A percentile compares a stretch with the other conserved stretches of the same genome.
These are phyloP conservation scores for Coregonus ussuriensis DNA, from an alignment of 2,797 vertebrate genomes.

Conservation along the genomic window DNA sequence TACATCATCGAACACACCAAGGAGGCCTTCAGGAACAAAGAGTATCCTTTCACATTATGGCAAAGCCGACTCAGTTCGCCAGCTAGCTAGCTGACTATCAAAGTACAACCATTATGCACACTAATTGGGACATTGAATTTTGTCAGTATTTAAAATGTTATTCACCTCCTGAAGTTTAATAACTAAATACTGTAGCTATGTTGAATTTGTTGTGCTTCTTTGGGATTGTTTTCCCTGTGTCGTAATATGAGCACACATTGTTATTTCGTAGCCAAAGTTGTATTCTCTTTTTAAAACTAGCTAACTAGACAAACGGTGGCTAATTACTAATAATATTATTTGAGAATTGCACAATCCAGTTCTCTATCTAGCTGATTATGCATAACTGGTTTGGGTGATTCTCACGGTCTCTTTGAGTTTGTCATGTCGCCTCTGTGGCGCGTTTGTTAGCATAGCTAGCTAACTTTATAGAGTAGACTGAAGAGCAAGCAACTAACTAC, in stretches of 20 bases:
- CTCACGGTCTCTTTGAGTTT: background rate
- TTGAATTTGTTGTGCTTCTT: slow-evolving; percentile 4
- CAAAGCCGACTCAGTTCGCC: background rate
- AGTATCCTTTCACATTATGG: slow-evolving; percentile 84
- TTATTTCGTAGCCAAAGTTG: background rate
- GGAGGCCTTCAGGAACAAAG: slow-evolving; percentile 97
- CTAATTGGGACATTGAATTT: too few relatives aligned
- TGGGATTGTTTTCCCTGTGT: background rate
- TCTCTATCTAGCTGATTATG: background rate
- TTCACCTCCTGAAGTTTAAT: background rate
- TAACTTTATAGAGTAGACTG: background rate
- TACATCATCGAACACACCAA: slow-evolving; percentile 91
- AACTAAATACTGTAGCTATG: background rate
- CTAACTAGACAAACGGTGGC: background rate
- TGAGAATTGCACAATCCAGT: background rate
- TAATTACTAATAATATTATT: background rate
- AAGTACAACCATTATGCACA: background rate
- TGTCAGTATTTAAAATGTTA: background rate
- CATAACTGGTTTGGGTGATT: background rate
- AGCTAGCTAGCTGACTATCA: background rate
- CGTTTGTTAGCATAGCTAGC: background rate
- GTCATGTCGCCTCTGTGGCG: background rate
- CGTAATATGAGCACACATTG: background rate
- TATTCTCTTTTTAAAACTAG: background rate
- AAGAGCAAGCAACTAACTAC: background rate